Percentiles rank a stretch among this genome's conserved stretches.
These are phyloP conservation scores for Notothenia rossii DNA, from an alignment of 2,113 vertebrate genomes.

Conservation along the genomic window DNA sequence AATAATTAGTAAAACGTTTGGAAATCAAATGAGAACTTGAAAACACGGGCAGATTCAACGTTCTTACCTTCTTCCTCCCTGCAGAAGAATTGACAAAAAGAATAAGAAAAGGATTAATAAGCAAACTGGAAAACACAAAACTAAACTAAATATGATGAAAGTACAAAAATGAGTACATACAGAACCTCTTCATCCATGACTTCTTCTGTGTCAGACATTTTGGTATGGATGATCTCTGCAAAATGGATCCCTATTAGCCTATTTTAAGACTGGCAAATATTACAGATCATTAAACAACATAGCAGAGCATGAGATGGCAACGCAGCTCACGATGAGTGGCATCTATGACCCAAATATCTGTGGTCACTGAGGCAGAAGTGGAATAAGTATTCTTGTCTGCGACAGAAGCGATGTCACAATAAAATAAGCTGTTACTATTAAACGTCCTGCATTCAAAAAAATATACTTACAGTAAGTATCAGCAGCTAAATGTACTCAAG, in stretches of 20 bases:
- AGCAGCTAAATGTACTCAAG: background rate
- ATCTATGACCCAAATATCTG: background rate
- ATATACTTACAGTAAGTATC: background rate
- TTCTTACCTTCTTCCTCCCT: slow-evolving; percentile 80
- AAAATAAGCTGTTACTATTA: background rate
- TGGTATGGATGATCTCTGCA: slow-evolving; percentile 54
- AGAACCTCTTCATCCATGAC: slow-evolving; percentile 65
- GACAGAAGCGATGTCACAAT: background rate
- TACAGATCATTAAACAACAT: slow-evolving; percentile 56
- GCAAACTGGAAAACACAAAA: background rate
- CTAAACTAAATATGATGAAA: background rate
- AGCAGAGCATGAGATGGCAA: slow-evolving; percentile 19
- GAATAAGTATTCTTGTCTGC: background rate
- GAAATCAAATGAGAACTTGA: background rate
- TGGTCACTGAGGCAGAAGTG: background rate
- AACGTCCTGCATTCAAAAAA: background rate
- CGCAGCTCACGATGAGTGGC: slow-evolving; percentile 13
- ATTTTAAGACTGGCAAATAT: slow-evolving; percentile 59
- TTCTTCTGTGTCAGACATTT: slow-evolving; percentile 84
- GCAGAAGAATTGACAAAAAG: slow-evolving; percentile 24
- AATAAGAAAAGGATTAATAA: background rate
- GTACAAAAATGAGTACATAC: slow-evolving; percentile 69
- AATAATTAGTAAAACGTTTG: slow-evolving; percentile 1
- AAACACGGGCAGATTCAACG: background rate
- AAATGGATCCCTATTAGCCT: slow-evolving; percentile 63